Percentiles rank a stretch among this genome's conserved stretches.
These are phyloP conservation scores for Gephyroberyx darwinii DNA, from an alignment of 2,797 vertebrate species.

Conservation along the genomic window DNA sequence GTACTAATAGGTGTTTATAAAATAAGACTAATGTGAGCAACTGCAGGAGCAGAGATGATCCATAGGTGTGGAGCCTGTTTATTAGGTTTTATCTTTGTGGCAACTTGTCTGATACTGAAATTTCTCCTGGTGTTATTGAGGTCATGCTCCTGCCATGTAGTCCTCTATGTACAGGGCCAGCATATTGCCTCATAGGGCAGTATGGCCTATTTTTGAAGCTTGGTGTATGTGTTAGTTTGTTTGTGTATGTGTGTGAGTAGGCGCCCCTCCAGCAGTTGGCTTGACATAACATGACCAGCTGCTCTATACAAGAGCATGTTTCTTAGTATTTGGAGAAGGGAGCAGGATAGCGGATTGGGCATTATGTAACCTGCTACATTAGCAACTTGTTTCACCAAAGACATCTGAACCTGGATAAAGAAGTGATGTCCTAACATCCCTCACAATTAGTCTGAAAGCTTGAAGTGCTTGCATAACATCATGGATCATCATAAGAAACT, in stretches of 20 bases:
- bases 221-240: slow-evolving; percentile 64
- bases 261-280: slow-evolving; percentile 71
- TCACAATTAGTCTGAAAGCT: slow-evolving; percentile 70
- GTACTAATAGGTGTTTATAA: too few species aligned
- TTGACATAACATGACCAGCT: slow-evolving; percentile 77
- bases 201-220: slow-evolving; percentile 71
- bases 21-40: too few species aligned
- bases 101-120: slow-evolving; percentile 18
- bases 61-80: slow-evolving; percentile 10
- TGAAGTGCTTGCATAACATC: slow-evolving; percentile 48
- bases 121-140: slow-evolving; percentile 56
- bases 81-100: slow-evolving; percentile 12
- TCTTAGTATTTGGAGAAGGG: slow-evolving; percentile 65
- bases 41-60: background rate
- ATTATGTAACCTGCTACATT: slow-evolving; percentile 68
- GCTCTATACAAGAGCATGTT: slow-evolving; percentile 68
- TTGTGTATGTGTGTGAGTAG: slow-evolving; percentile 65
- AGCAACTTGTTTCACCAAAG: slow-evolving; percentile 55
- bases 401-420: slow-evolving; percentile 60
- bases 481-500: slow-evolving; percentile 48
- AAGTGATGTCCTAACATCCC: slow-evolving; percentile 52
- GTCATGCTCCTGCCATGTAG: slow-evolving; percentile 50
- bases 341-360: slow-evolving; percentile 62
- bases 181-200: slow-evolving; percentile 66
- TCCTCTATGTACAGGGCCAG: slow-evolving; percentile 57